Conservation (phyloP, 2,113 vertebrate genomes). For the Gila orcuttii region DNA sequence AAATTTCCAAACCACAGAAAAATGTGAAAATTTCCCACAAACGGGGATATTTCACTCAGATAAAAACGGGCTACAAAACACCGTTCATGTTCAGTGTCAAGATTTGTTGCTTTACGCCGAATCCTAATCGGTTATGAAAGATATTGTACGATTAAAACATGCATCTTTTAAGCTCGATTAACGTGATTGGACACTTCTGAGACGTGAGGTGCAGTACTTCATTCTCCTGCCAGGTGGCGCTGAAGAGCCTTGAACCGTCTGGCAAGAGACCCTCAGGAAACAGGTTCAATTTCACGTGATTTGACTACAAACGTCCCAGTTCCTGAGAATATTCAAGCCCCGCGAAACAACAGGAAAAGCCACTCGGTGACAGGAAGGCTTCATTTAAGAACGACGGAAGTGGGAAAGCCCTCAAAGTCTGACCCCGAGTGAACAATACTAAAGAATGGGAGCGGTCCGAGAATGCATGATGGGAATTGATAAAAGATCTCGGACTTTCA, state of each 20-base stretch:
- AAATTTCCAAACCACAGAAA: not conserved
- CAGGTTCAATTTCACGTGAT: slow-evolving; percentile 12
- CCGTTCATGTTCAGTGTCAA: not conserved
- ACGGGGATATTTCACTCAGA: not conserved
- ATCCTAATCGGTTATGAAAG: not conserved
- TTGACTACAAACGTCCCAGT: slow-evolving; percentile 18
- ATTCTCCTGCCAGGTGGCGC: not conserved
- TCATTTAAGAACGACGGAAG: not conserved
- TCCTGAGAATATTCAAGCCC: slow-evolving; percentile 3
- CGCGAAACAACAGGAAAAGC: slow-evolving; percentile 29
- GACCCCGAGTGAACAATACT: slow-evolving; percentile 11
- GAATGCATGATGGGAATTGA: not conserved
- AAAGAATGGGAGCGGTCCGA: not conserved
- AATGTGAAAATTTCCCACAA: not conserved
- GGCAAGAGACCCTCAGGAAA: slow-evolving; percentile 20
- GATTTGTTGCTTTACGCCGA: not conserved
- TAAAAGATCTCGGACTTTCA: not conserved
- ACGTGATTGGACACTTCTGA: not conserved
- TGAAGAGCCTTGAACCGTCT: not conserved
- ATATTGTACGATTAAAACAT: not conserved
- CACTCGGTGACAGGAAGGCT: slow-evolving; percentile 16
- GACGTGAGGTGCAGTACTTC: not conserved
- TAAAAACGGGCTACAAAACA: not conserved
- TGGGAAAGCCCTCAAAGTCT: slow-evolving; percentile 24
- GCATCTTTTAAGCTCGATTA: not conserved